Evolutionary conservation across 1,140 invertebrate genomes (phyloP).

Genomic region (Mya arenaria): DNA sequence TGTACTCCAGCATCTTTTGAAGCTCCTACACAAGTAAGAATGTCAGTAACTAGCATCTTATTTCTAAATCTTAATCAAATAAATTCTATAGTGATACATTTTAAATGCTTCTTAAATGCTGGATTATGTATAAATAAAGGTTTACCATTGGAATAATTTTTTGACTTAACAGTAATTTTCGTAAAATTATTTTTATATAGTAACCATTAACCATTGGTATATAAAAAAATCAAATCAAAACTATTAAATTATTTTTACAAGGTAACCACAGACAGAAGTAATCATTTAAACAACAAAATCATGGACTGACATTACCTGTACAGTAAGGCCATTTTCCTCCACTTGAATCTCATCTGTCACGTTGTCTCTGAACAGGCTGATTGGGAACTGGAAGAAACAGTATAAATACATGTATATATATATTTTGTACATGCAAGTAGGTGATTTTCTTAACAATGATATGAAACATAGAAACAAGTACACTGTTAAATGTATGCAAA

Average conservation of each 20-base stretch:
- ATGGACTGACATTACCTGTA: constrained; percentile 38
- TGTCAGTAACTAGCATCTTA: too few relatives aligned
- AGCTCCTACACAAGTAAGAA: constrained; percentile 69
- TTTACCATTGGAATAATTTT: too few relatives aligned
- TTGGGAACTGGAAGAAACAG: constrained; percentile 57
- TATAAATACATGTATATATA: too few relatives aligned
- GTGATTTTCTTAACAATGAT: too few relatives aligned
- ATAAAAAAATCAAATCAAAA: background rate
- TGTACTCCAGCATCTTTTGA: constrained; percentile 66
- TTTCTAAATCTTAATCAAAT: background rate
- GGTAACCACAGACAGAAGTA: background rate
- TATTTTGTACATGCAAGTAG: too few relatives aligned
- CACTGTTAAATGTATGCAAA: too few relatives aligned
- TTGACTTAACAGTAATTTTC: background rate
- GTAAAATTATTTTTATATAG: background rate
- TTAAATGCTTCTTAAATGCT: too few relatives aligned
- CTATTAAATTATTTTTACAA: background rate
- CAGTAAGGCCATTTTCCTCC: constrained; percentile 54
- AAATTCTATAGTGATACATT: background rate
- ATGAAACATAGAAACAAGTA: too few relatives aligned
- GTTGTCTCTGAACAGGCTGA: constrained; percentile 52
- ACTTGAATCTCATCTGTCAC: constrained; percentile 52
- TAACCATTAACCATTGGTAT: background rate
- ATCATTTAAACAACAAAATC: background rate
- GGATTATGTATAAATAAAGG: background rate